These are phyloP conservation scores for Cydia splendana DNA, from an alignment of 1,140 invertebrate species.

Conservation along the genomic window DNA sequence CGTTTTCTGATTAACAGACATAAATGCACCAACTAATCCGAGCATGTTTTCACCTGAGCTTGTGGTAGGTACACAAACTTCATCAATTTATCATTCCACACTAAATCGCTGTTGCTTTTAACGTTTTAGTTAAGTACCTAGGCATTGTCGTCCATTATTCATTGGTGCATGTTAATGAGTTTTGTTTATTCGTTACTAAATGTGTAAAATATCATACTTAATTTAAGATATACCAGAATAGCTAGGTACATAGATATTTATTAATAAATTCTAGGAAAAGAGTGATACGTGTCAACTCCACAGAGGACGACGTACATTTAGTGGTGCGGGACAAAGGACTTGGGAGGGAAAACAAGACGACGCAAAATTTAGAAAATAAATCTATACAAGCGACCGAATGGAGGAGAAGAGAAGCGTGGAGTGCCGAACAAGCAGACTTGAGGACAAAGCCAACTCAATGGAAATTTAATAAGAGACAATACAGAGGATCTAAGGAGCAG, in stretches of 20 bases:
- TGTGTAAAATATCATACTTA: not conserved
- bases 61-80: constrained; percentile 42
- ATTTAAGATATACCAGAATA: constrained; percentile 40
- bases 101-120: not conserved
- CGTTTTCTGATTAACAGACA: constrained; percentile 58
- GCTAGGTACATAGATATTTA: constrained; percentile 78
- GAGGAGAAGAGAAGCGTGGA: constrained; percentile 89
- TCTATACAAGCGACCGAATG: constrained; percentile 86
- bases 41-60: constrained; percentile 50
- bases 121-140: constrained; percentile 7
- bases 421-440: constrained; percentile 84
- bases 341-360: constrained; percentile 85
- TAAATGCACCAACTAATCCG: constrained; percentile 58
- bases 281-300: constrained; percentile 86
- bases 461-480: constrained; percentile 86
- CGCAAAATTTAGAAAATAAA: constrained; percentile 81
- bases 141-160: not conserved
- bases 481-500: constrained; percentile 69
- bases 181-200: not conserved
- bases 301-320: constrained; percentile 86
- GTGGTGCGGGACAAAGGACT: constrained; percentile 83
- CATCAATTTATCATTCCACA: not conserved
- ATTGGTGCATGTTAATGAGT: not conserved
- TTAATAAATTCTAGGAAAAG: constrained; percentile 84
- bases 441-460: constrained; percentile 84